Base-by-base conservation (phyloP, 2,113 vertebrate species). In the Xiphorhynchus elegans region DNA sequence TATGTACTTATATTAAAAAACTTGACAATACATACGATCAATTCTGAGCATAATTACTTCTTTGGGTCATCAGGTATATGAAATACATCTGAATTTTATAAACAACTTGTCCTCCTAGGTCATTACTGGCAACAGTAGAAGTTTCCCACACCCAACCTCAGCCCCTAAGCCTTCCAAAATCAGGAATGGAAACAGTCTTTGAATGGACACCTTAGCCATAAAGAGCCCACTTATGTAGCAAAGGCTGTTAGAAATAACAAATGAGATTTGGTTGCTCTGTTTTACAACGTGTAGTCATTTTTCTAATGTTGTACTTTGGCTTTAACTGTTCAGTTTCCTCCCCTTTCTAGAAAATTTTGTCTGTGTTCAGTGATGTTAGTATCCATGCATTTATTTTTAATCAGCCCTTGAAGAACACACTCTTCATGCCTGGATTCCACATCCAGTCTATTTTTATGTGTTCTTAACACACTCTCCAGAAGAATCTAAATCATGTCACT, bases 401-500 rank as follows among this genome's bases (percentile, higher is more conserved):
- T 73, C 75, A 69, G 29, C 35, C 75, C 59, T 70, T 74, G 59
- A 86, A 91, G 78, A 95, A 77, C 68, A 84, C 8, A 3, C 35
- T 84, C 35, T 39, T 84, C 79, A 35, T 33, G 63, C 87, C 88
- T 70, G 64, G 87, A 62, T 91, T 91, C 70, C 78, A 80, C 74
- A 86, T 83, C 52, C 68, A 84, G 63, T 83, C 91, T 96, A 93
- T 96, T 93, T 95, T 93, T 83, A 47, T 68, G 53, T 53, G 53
- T 66, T 96, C 93, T 94, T 84, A 89, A 78, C 85, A 74, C 63
- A 67, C 58, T 78, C 73, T 46, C 44, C 72, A 87, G 90, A 85
- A 96, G 59, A 81, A 80, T 35, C 63, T 73, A 74, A 84, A 88
- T 59, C 68, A 23, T 50, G 50, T 44, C 58, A 53, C 62, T 69